Evolutionary conservation across 53 echinoderm and acorn worm genomes (phyloP), one percentile per base, ranked within the genome.

Genomic region (Stichopus horrens): DNA sequence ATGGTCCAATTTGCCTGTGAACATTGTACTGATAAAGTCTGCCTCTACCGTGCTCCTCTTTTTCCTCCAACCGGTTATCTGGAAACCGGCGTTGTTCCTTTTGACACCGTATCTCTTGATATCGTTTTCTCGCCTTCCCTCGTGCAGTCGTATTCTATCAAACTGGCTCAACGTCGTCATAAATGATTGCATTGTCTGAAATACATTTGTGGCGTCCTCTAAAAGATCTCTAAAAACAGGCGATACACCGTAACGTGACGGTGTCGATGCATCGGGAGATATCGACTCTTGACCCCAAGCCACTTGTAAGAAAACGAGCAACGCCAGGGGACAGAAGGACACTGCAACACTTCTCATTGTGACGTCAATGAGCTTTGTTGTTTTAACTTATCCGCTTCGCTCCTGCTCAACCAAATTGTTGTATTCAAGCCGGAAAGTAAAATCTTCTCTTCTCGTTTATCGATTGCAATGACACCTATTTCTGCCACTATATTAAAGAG

Each of bases 41-140:
- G 90, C 88, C 86, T 94, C 96, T 86, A 91, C 90, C 9, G 96
- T 96, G 81, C 96, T 96, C 16, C 96, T 86, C 77, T 94, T 92
- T 66, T 94, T 85, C 75, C 91, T 82, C 96, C 96, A 96, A 10
- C 94, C 92, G 22, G 91, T 90, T 86, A 94, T 92, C 59, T 91
- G 91, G 88, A 96, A 96, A 23, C 92, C 94, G 73, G 87, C 88
- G 51, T 88, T 89, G 86, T 88, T 91, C 74, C 93, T 90, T 79
- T 93, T 90, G 54, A 96, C 89, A n/a, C 93, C 92, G 74, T 92
- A 92, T 55, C 86, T 90, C 90, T 88, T 89, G 75, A 96, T 96
- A 66, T 96, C 92, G 18, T 89, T 86, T 65, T 96, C 96, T 67
- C 96, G 74, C 1, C 74, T 89, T 14, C 91, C 93, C 55, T 93